A percentile compares a stretch with the other conserved stretches of the same genome.
Conservation (phyloP, 2,113 vertebrate species). For the Theristicus caerulescens region DNA sequence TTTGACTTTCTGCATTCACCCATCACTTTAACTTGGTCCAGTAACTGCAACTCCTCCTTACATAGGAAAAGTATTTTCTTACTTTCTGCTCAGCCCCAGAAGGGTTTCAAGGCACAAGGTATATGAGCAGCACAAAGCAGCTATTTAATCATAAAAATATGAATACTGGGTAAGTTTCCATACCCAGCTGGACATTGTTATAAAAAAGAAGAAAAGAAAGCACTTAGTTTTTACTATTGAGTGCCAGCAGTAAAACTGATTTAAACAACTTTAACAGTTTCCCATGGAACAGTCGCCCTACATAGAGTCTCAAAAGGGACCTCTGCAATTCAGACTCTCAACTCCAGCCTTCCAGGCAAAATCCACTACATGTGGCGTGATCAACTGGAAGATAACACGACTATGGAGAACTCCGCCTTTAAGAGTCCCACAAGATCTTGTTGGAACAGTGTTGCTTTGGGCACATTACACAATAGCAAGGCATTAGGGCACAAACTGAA, state of each 20-base stretch:
- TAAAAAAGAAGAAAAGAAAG: background rate
- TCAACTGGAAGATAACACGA: accelerated
- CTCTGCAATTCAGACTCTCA: background rate
- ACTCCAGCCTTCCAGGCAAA: background rate
- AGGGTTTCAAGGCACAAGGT: background rate
- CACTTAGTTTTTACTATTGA: background rate
- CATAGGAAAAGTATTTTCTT: background rate
- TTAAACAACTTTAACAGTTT: background rate
- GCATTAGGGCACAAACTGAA: background rate
- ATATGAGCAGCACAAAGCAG: background rate
- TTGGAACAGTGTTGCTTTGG: background rate
- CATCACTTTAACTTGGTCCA: background rate
- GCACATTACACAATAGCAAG: background rate
- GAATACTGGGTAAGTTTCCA: background rate
- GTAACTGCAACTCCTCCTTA: background rate
- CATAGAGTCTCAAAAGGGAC: background rate
- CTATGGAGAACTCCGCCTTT: background rate
- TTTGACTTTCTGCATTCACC: background rate
- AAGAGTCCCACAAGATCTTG: background rate
- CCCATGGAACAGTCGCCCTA: background rate
- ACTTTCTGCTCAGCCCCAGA: background rate
- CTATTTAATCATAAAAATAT: background rate
- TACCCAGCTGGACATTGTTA: background rate
- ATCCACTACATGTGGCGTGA: background rate
- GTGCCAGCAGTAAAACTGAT: background rate